These are phyloP conservation scores for Eudemis profundana DNA, from an alignment of 2,888 invertebrate genomes.

Conservation along the genomic window DNA sequence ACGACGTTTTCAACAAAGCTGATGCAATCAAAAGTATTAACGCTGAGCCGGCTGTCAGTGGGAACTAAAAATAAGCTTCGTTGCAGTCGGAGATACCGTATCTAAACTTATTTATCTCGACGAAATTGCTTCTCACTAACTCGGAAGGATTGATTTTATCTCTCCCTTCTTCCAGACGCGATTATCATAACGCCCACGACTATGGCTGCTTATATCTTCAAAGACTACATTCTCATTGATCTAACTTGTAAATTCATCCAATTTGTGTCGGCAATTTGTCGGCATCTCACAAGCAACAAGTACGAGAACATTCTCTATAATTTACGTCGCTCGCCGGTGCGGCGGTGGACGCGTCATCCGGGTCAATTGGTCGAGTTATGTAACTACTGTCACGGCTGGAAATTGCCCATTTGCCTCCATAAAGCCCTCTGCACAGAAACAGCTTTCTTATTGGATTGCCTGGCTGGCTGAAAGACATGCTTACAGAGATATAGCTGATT, in stretches of 20 bases:
- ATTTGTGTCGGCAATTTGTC: conserved; percentile 41
- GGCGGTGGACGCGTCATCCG: conserved; percentile 45
- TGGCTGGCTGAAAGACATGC: neutral
- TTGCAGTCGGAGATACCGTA: conserved; percentile 4
- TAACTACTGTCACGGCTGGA: conserved; percentile 48
- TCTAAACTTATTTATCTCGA: conserved; percentile 34
- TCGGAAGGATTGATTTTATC: conserved; percentile 29
- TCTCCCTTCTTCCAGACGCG: conserved; percentile 12
- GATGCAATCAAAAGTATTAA: conserved; percentile 28
- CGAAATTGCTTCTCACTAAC: conserved; percentile 33
- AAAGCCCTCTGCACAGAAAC: conserved; percentile 15
- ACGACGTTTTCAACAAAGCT: conserved; percentile 11
- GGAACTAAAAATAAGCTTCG: conserved; percentile 21
- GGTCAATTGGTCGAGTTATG: conserved; percentile 70
- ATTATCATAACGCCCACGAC: conserved; percentile 20
- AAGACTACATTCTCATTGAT: conserved; percentile 34
- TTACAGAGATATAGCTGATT: conserved; percentile 5
- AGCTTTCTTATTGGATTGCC: conserved; percentile 1
- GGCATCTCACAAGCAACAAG: conserved; percentile 36
- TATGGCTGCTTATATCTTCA: conserved; percentile 18
- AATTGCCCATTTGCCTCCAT: conserved; percentile 31
- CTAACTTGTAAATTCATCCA: conserved; percentile 37
- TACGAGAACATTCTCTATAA: conserved; percentile 35
- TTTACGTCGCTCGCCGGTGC: conserved; percentile 33
- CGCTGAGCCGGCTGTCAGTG: conserved; percentile 16